Evolutionary conservation across 2,113 vertebrate genomes (phyloP).

Genomic region (Tachuris rubrigastra): DNA sequence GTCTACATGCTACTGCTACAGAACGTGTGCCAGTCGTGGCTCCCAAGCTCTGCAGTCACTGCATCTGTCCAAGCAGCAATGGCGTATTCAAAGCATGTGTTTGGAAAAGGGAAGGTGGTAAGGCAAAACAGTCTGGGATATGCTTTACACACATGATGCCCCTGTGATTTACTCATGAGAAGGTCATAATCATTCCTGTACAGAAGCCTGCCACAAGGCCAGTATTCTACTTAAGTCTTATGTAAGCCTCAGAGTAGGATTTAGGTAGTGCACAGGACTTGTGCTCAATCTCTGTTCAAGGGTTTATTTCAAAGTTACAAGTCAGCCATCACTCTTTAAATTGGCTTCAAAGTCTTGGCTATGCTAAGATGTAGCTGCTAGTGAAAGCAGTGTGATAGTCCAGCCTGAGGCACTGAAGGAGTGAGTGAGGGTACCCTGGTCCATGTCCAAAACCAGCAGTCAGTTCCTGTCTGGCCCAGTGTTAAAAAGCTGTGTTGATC

Average conservation of each 20-base stretch:
- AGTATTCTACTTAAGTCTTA: constrained; percentile 6
- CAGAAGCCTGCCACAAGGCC: background rate
- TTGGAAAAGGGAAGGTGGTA: background rate
- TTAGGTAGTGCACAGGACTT: constrained; percentile 2
- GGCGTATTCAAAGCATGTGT: rapidly evolving
- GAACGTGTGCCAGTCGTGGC: rapidly evolving
- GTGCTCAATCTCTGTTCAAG: background rate
- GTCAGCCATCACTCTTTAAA: background rate
- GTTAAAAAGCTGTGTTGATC: constrained; percentile 1
- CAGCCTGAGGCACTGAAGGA: background rate
- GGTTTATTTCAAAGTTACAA: constrained; percentile 18
- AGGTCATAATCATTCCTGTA: constrained; percentile 7
- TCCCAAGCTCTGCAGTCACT: background rate
- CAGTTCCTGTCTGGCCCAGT: background rate
- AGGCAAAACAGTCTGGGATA: background rate
- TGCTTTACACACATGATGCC: background rate
- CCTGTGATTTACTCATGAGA: background rate
- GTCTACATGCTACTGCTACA: rapidly evolving
- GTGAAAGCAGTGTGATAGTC: background rate
- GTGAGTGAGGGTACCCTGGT: background rate
- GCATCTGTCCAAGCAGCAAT: background rate
- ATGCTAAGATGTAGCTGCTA: background rate
- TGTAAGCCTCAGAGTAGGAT: constrained; percentile 34
- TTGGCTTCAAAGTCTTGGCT: background rate
- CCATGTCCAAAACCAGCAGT: background rate